Conservation (phyloP, 1,140 invertebrate species). For the Platorchestia sp. region DNA sequence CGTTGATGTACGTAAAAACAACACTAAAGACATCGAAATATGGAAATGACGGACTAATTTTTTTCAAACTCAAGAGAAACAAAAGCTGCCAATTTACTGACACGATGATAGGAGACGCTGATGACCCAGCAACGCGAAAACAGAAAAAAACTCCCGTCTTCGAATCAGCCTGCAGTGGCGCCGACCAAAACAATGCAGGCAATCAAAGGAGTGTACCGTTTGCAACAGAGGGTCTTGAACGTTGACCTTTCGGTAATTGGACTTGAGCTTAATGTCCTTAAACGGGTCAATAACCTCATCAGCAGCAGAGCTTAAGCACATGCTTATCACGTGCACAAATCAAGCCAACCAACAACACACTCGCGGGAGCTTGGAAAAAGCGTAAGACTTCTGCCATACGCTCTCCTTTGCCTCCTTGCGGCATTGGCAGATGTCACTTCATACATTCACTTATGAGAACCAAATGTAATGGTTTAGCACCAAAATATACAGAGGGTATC, state of each 20-base stretch:
- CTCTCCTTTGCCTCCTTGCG: no score
- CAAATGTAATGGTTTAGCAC: no score
- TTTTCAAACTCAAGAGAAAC: background rate
- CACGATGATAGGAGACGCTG: background rate
- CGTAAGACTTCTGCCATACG: no score
- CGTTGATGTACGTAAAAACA: background rate
- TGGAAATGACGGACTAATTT: background rate
- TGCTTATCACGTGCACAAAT: background rate
- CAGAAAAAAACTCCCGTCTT: background rate
- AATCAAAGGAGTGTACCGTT: background rate
- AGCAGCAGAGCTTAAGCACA: background rate
- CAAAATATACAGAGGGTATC: no score
- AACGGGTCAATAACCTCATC: background rate
- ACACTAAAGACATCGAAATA: background rate
- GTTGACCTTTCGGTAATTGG: constrained; percentile 44
- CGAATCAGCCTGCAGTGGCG: background rate
- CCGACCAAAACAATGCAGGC: background rate
- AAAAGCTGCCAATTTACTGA: background rate
- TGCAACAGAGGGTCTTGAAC: background rate
- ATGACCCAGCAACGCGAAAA: background rate
- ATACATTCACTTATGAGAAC: no score
- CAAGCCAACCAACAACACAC: background rate
- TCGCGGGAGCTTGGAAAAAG: no score
- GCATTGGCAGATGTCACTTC: no score
- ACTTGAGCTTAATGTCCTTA: background rate